Evolutionary conservation across 35 echinoderm and acorn worm genomes (phyloP).

Genomic region (Lytechinus variegatus): DNA sequence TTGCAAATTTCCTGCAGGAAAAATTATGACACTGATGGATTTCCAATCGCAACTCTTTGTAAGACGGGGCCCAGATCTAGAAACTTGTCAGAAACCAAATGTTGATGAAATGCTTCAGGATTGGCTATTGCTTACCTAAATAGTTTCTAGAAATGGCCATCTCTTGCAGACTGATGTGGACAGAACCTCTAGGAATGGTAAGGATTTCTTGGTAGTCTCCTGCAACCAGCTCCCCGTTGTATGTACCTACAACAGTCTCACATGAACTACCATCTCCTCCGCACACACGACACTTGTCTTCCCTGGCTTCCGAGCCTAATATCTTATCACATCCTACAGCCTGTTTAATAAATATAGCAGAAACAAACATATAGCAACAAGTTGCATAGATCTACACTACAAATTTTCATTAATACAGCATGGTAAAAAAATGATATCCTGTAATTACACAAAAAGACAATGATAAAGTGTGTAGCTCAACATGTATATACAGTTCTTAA

Average conservation of each 20-base stretch:
- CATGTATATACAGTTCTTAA: too few species aligned
- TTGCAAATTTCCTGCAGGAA: too few species aligned
- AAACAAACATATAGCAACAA: too few species aligned
- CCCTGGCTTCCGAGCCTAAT: constrained; percentile 71
- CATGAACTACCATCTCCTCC: constrained; percentile 93
- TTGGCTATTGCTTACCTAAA: constrained; percentile 67
- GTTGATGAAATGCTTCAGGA: not conserved
- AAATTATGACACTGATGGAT: too few species aligned
- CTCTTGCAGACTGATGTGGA: constrained; percentile 78
- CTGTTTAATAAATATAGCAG: constrained; percentile 18
- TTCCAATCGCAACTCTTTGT: too few species aligned
- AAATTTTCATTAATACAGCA: too few species aligned
- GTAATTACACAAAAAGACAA: too few species aligned
- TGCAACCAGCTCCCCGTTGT: constrained; percentile 48
- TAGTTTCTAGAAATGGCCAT: constrained; percentile 78
- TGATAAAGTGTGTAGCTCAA: too few species aligned
- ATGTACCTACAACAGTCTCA: constrained; percentile 71
- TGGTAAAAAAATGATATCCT: too few species aligned
- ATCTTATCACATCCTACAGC: constrained; percentile 90
- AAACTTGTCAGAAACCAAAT: too few species aligned
- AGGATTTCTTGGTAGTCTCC: constrained; percentile 85
- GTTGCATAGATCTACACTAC: too few species aligned
- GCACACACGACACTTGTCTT: constrained; percentile 96
- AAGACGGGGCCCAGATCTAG: too few species aligned
- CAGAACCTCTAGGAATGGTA: constrained; percentile 83